Conservation (phyloP, 2,797 vertebrate genomes). For the Ctenosaura bakeri region DNA sequence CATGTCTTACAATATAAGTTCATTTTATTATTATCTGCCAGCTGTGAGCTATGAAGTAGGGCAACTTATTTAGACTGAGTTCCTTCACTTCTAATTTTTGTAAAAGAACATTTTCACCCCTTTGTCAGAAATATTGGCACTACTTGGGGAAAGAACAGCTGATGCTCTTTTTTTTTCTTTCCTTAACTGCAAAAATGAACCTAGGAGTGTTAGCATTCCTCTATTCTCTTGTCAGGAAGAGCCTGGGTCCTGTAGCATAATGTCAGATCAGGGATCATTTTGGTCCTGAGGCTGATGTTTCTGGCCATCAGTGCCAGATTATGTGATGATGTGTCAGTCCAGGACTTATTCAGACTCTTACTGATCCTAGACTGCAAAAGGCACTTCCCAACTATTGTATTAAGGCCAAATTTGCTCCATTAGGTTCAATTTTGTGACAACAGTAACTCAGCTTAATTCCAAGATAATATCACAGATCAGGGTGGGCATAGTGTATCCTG, state of each 20-base stretch:
- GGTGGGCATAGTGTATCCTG: no score
- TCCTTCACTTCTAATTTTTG: slow-evolving; percentile 45
- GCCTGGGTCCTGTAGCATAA: not conserved
- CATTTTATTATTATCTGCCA: slow-evolving; percentile 53
- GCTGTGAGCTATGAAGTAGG: slow-evolving; percentile 48
- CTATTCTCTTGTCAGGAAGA: not conserved
- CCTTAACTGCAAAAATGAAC: not conserved
- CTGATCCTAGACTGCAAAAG: not conserved
- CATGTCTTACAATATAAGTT: slow-evolving; percentile 29
- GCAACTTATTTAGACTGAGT: slow-evolving; percentile 47
- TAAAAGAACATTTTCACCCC: slow-evolving; percentile 20
- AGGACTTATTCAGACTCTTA: not conserved
- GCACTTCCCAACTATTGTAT: not conserved
- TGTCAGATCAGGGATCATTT: not conserved
- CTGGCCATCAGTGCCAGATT: not conserved
- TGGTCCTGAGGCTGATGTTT: not conserved
- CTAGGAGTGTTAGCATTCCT: not conserved
- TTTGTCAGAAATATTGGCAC: slow-evolving; percentile 19
- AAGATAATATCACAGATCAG: not conserved
- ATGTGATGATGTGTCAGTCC: not conserved
- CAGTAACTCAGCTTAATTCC: not conserved
- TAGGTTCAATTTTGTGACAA: not conserved
- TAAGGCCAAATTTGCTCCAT: not conserved
- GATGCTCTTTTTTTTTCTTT: not conserved
- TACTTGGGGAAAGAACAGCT: not conserved